phyloP scores from a whole-genome alignment of 2,113 vertebrate genomes.

The Chiloscyllium plagiosum region DNA sequence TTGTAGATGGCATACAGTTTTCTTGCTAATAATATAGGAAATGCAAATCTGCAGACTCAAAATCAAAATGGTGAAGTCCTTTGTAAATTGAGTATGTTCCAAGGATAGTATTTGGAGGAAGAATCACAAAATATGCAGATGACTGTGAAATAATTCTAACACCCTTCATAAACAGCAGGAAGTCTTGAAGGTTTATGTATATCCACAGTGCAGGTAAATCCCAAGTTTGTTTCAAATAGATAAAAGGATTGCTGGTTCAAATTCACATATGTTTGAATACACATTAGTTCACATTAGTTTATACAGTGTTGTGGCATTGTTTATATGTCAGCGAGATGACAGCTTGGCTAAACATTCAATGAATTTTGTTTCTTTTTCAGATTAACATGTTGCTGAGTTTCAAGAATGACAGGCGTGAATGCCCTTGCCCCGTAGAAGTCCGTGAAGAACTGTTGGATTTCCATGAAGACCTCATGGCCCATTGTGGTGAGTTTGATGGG shows the following conservation, averaged over 20 bases:
- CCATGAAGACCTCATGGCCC: slow-evolving; percentile 88
- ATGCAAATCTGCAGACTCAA: background rate
- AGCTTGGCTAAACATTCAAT: background rate
- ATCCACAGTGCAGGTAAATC: background rate
- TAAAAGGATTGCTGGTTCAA: background rate
- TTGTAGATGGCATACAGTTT: background rate
- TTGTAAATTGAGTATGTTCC: background rate
- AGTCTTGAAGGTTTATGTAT: background rate
- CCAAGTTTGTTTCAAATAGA: background rate
- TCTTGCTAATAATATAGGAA: background rate
- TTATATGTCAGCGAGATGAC: background rate
- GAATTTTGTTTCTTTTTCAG: slow-evolving; percentile 49
- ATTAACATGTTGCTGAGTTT: slow-evolving; percentile 96
- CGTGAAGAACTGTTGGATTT: slow-evolving; percentile 83
- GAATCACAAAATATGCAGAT: background rate
- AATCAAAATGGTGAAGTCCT: background rate
- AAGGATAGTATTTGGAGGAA: background rate
- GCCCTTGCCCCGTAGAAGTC: slow-evolving; percentile 84
- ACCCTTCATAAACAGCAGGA: background rate
- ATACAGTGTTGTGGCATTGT: background rate
- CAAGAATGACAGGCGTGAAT: slow-evolving; percentile 87
- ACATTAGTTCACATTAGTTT: background rate
- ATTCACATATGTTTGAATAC: background rate
- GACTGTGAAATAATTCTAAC: background rate
- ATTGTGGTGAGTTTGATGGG: slow-evolving; percentile 69